Evolutionary conservation across 2,113 vertebrate genomes (phyloP), one percentile per base, ranked within the genome.

Genomic region (Anolis sagrei): DNA sequence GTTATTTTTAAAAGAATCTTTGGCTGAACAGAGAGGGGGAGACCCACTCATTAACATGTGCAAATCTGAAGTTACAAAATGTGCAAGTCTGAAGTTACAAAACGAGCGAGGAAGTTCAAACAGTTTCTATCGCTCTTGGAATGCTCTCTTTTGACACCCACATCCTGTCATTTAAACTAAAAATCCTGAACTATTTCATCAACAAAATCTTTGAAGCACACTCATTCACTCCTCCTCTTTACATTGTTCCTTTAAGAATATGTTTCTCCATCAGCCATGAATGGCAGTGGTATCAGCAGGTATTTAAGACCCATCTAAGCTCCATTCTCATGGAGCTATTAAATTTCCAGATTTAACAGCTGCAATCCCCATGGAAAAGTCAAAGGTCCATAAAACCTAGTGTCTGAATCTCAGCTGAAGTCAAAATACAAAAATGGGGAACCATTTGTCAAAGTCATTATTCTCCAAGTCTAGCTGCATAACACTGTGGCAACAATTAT

Each of bases 391-490:
- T 25, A 9, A 51, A 62, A 62, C n/a, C 77, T 85, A 61, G 21
- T 25, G 82, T 44, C 83, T 85, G 34, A 7, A 39, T 69, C 39
- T 88, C 73, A 58, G 58, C 54, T 34, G 44, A 13, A 66, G 80
- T 13, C 1, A 23, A 7, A 51, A 84, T 0, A 0, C 2, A 6
- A 4, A 58, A 14, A 25, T 5, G 70, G 29, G 11, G 16, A 62
- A 13, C 3, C 51, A n/a, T 39, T 64, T 29, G 7, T 2, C 1
- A 0, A 2, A 64, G 39, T 27, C 75, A 4, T 72, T 86, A 51
- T 29, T 87, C 70, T 86, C 91, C 66, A 75, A 2, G 68, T 79
- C 78, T 18, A 75, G 77, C 39, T 91, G 83, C 86, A 87, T 27
- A 7, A 19, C 68, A 10, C 0, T 80, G 44, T 78, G 10, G 54